Evolutionary conservation across 1,140 invertebrate genomes (phyloP).

Genomic region (Tyrophagus putrescentiae): DNA sequence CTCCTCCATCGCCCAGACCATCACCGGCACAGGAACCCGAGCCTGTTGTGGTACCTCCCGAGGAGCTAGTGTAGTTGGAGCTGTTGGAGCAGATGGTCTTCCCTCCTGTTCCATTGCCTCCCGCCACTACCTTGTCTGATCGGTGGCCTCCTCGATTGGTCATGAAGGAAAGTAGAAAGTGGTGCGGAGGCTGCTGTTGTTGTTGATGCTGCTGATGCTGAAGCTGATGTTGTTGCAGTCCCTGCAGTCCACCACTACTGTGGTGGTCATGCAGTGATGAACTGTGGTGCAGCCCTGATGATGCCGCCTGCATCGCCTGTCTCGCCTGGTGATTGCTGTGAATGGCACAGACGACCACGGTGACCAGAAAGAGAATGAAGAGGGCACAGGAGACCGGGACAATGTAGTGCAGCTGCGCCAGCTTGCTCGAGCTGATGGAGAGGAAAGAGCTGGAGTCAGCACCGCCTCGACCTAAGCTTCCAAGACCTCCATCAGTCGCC

Average conservation of each 20-base stretch:
- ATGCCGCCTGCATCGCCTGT: background rate
- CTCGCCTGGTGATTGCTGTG: background rate
- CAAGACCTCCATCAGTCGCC: background rate
- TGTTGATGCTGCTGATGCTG: no score
- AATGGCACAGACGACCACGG: conserved; percentile 11
- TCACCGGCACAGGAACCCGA: background rate
- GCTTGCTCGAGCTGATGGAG: background rate
- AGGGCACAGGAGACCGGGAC: conserved; percentile 8
- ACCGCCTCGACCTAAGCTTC: background rate
- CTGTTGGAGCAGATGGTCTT: background rate
- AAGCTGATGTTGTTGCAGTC: no score
- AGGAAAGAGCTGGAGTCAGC: background rate
- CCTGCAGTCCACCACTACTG: no score
- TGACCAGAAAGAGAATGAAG: conserved; percentile 9
- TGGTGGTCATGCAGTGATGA: no score
- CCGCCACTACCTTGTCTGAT: conserved; percentile 1
- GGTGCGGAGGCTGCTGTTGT: background rate
- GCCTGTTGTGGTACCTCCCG: background rate
- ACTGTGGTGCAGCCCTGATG: no score
- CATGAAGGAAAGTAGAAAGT: conserved; percentile 10
- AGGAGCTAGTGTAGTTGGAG: background rate
- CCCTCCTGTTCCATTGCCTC: no score
- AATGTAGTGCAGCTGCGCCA: conserved; percentile 11
- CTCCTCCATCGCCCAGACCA: background rate
- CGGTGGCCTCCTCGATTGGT: background rate